Percentiles rank a stretch among this genome's conserved stretches.
Conservation (phyloP, 2,113 vertebrate species). For the Apteryx owenii region DNA sequence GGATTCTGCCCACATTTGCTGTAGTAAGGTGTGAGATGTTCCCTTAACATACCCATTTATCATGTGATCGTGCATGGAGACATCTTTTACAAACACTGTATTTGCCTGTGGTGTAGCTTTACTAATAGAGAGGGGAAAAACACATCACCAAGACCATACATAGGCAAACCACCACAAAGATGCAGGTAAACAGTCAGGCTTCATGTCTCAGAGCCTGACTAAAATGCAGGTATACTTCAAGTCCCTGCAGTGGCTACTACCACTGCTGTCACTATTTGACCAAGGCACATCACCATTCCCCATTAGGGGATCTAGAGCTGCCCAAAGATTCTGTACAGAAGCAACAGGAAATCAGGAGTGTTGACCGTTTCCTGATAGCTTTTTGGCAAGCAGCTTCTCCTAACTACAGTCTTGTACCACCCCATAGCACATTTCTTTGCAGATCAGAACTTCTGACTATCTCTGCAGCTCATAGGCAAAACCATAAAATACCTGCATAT, state of each 20-base stretch:
- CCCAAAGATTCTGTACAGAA: background rate
- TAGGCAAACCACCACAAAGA: background rate
- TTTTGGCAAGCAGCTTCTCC: background rate
- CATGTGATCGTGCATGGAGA: background rate
- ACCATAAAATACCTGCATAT: background rate
- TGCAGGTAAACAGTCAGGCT: background rate
- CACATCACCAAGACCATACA: accelerated
- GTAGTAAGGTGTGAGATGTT: background rate
- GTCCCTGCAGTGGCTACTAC: background rate
- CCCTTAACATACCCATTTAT: background rate
- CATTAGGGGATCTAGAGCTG: background rate
- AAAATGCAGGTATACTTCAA: background rate
- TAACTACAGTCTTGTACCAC: background rate
- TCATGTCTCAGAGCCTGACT: background rate
- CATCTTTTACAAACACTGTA: background rate
- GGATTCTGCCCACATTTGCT: background rate
- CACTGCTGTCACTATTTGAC: background rate
- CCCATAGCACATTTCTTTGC: background rate
- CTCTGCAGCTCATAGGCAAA: background rate
- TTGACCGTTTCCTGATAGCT: background rate
- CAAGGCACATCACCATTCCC: background rate
- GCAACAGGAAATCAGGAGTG: background rate
- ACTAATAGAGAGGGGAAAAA: background rate
- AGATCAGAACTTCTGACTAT: background rate
- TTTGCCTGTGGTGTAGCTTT: background rate